A percentile compares a stretch with the other conserved stretches of the same genome.
phyloP scores from a whole-genome alignment of 2,113 vertebrate species.

The Pseudolaguvia tuberculata region DNA sequence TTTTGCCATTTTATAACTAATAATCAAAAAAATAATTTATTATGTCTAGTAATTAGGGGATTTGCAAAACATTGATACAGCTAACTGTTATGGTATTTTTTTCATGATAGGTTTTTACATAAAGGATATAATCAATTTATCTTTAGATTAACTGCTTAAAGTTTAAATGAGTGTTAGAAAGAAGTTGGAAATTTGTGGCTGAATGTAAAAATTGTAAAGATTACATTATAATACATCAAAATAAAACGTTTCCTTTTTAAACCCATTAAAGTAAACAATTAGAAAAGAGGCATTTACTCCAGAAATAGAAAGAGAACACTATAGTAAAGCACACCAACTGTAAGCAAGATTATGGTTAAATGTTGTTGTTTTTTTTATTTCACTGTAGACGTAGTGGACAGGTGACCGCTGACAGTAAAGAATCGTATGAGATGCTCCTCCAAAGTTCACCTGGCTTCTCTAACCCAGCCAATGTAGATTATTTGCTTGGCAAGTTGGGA shows the following conservation, averaged over 20 bases:
- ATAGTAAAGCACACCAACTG: background rate
- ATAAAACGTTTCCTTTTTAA: background rate
- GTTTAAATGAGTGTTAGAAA: background rate
- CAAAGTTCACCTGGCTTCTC: slow-evolving; percentile 81
- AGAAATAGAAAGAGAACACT: background rate
- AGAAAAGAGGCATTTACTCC: background rate
- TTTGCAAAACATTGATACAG: too few relatives aligned
- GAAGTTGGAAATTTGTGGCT: background rate
- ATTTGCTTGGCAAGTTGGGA: slow-evolving; percentile 82
- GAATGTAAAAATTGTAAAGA: background rate
- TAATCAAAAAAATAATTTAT: too few relatives aligned
- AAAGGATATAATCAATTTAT: too few relatives aligned
- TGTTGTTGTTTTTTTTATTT: background rate
- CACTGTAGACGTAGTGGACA: slow-evolving; percentile 73
- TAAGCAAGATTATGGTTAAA: too few relatives aligned
- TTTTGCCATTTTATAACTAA: too few relatives aligned
- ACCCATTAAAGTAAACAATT: background rate
- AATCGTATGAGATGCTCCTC: slow-evolving; percentile 83
- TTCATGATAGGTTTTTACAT: too few relatives aligned
- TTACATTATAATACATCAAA: background rate
- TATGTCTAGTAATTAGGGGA: too few relatives aligned
- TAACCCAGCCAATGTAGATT: slow-evolving; percentile 92
- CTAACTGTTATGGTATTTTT: too few relatives aligned
- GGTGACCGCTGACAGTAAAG: slow-evolving; percentile 68
- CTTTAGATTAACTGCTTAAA: too few relatives aligned